Conservation (phyloP, 2,888 invertebrate species). For the Ornithoptera alexandrae region DNA sequence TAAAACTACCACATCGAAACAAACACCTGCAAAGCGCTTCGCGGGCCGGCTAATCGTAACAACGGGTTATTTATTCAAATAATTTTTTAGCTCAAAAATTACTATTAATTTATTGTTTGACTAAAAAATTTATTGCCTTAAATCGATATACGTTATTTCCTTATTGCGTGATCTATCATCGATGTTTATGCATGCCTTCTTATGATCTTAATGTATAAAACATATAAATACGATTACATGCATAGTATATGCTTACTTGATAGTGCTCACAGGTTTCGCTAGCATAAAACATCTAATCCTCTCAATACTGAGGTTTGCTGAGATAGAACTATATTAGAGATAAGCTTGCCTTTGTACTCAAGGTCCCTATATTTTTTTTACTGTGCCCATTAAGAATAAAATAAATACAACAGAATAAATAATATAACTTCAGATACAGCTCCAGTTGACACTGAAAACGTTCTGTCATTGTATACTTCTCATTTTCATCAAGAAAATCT, state of each 20-base stretch:
- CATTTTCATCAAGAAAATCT: too few relatives aligned
- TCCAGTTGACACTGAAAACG: too few relatives aligned
- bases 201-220: background rate
- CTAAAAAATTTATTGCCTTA: slow-evolving; percentile 20
- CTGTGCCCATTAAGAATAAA: too few relatives aligned
- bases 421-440: too few relatives aligned
- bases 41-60: background rate
- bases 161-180: slow-evolving; percentile 23
- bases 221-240: background rate
- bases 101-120: slow-evolving; percentile 9
- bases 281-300: too few relatives aligned
- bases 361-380: too few relatives aligned
- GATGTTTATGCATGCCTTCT: background rate
- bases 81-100: slow-evolving; percentile 13
- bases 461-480: too few relatives aligned
- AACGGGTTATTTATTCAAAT: slow-evolving; percentile 12
- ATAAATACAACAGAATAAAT: too few relatives aligned
- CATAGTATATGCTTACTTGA: background rate
- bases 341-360: too few relatives aligned
- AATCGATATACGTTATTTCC: slow-evolving; percentile 25
- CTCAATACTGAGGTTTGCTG: too few relatives aligned
- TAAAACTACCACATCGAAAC: slow-evolving; percentile 27
- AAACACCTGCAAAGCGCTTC: slow-evolving; percentile 26
- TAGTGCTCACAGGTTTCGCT: background rate
- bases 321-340: too few relatives aligned